Evolutionary conservation across 2,797 vertebrate species (phyloP), one percentile per base, ranked within the genome.

Genomic region (Eospalax fontanierii): DNA sequence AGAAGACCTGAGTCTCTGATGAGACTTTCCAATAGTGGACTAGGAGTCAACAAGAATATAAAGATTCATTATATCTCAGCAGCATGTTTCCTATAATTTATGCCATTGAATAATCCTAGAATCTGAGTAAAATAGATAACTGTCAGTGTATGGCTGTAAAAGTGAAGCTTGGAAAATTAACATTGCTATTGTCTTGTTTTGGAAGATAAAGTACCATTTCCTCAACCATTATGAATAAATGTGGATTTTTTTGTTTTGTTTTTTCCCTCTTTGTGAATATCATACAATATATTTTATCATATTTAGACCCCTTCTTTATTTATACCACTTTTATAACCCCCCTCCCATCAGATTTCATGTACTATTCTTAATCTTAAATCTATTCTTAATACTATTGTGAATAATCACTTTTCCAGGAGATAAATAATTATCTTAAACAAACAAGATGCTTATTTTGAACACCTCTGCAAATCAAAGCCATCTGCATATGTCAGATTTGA

Each of bases 201-300:
- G n/a, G 71, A 90, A 83, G 10, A 87, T 33, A 95, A 35, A 14
- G 35, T 84, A 43, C 0, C 79, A 38, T 63, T 86, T 90, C 70
- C 38, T 89, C 38, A 86, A 74, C 19, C 19, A 65, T 21, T 65
- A 10, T 30, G 65, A 74, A 30, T 5, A 87, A 74, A 74, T 78
- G 6, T 50, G 46, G 46, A 50, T 6, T 50, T 50, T 50, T 50
- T 50, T 6, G 46, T 50, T 50, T 50, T 11, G 6, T 50, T 50
- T 11, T 50, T 50, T 50, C 11, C 11, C 6, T 50, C 46, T 50
- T 50, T 50, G 6, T 50, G 6, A 50, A 50, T 50, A 6, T 50
- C 46, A 50, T 50, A 50, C n/a, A 50, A 50, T 50, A 50, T 6
- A 11, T 50, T 50, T 50, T 50, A 50, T 50, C 46, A 50, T 50